A percentile compares a stretch with the other conserved stretches of the same genome.
Evolutionary conservation across 2,113 vertebrate genomes (phyloP).

Genomic region (Prietella phreatophila): DNA sequence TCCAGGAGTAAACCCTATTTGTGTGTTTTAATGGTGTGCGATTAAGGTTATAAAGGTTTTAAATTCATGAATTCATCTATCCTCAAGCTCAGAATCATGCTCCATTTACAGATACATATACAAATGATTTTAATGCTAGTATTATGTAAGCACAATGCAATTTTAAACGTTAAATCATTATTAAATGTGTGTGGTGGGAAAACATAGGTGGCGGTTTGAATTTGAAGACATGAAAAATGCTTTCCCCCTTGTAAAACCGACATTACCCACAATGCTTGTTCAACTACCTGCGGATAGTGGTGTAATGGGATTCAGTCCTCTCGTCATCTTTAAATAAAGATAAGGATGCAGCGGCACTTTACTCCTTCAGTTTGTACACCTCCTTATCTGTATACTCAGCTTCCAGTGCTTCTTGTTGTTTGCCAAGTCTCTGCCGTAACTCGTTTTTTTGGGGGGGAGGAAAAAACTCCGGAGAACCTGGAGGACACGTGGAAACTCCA

Average conservation of each 20-base stretch:
- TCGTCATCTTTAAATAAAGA: neutral
- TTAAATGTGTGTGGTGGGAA: neutral
- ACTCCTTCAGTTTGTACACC: neutral
- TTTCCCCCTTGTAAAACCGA: neutral
- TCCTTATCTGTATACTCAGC: neutral
- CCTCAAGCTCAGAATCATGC: neutral
- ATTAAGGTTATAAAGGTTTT: neutral
- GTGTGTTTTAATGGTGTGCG: neutral
- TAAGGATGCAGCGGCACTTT: neutral
- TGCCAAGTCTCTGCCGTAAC: neutral
- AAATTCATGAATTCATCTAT: neutral
- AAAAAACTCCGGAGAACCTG: neutral
- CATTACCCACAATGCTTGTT: neutral
- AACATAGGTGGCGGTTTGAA: neutral
- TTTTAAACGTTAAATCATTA: neutral
- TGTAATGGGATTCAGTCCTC: neutral
- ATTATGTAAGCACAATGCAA: neutral
- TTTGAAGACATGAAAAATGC: neutral
- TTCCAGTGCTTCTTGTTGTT: neutral
- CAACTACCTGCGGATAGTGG: neutral
- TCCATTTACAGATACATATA: neutral
- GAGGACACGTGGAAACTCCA: neutral
- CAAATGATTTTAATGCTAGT: neutral
- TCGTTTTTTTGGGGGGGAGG: neutral
- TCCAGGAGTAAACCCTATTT: neutral